Evolutionary conservation across 2,797 vertebrate species (phyloP).

Genomic region (Macropodus opercularis): DNA sequence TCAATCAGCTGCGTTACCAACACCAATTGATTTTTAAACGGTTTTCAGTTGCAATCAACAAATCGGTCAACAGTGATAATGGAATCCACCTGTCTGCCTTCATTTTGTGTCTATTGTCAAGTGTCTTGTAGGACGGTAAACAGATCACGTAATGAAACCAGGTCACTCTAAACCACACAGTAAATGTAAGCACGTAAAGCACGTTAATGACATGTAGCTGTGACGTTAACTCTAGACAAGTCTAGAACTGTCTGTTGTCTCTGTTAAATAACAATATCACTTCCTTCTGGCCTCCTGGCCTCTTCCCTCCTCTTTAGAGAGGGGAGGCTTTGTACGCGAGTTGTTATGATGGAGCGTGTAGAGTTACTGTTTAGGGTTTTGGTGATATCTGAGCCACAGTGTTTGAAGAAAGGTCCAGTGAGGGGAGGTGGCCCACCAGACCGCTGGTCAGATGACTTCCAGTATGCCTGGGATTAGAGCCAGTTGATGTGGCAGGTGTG

Average conservation of each 20-base stretch:
- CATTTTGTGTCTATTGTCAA: not conserved
- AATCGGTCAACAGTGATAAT: not conserved
- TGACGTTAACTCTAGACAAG: too few species aligned
- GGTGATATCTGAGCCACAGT: slow-evolving; percentile 77
- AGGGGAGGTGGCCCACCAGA: slow-evolving; percentile 77
- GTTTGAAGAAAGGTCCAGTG: slow-evolving; percentile 77
- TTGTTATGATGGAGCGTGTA: slow-evolving; percentile 67
- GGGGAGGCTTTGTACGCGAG: slow-evolving; percentile 50
- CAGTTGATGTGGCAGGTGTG: slow-evolving; percentile 80
- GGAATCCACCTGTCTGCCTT: not conserved
- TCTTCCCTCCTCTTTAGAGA: slow-evolving; percentile 14
- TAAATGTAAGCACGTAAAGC: too few species aligned
- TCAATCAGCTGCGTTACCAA: not conserved
- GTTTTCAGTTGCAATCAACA: not conserved
- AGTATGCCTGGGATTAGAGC: slow-evolving; percentile 81
- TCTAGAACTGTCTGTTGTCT: too few species aligned
- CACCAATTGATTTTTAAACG: not conserved
- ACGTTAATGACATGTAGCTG: too few species aligned
- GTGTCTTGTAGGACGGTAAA: not conserved
- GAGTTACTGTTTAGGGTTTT: slow-evolving; percentile 77
- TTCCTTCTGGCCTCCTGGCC: slow-evolving; percentile 4
- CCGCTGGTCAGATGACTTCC: slow-evolving; percentile 81
- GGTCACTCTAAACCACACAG: not conserved
- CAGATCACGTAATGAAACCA: not conserved
- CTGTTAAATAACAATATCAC: too few species aligned